Evolutionary conservation across 2,797 vertebrate genomes (phyloP), one percentile per base, ranked within the genome.

Genomic region (Discoglossus pictus): DNA sequence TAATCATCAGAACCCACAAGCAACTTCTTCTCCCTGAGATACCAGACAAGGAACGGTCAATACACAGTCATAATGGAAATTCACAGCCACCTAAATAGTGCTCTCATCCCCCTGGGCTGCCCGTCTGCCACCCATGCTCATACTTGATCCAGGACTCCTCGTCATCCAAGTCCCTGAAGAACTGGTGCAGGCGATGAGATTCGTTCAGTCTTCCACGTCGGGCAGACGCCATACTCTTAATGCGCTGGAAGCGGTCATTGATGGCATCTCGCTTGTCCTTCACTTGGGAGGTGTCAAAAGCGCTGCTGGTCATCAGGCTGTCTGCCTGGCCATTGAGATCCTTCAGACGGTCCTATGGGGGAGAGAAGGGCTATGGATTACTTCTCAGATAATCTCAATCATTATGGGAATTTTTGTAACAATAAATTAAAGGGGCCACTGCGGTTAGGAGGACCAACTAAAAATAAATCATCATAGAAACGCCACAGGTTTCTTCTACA

Each of bases 111-210:
- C 27, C 8, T n/a, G n/a, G 27, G 4, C 27, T 23, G 54, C 38
- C 3, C 1, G 21, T 23, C 4, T 2, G 27, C 21, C 23, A 23
- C 7, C 18, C 25, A 11, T 20, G 21, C 13, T 79, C 94, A 25
- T 80, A 99, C 97, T 99, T 99, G 82, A 99, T 98, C 97, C 97
- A 98, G 36, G 97, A 98, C 76, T 99, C 97, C 66, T 99, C 97
- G 0, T 99, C 97, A 0, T 99, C 97, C 89, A 99, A 91, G 78
- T 99, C 97, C 7, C 97, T 92, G 87, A 99, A 99, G 83, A 99
- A 99, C 89, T 99, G 97, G 74, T 99, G 97, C 82, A 99, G 83
- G 44, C 97, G 95, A 73, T 99, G 97, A 7, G 96, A 98, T 79
- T 99, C 96, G 0, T 94, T 98, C 24, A 99, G 92, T 61, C 90